Percentiles rank a stretch among this genome's conserved stretches.
Conservation (phyloP, 2,888 invertebrate genomes). For the Andrena praecox region DNA sequence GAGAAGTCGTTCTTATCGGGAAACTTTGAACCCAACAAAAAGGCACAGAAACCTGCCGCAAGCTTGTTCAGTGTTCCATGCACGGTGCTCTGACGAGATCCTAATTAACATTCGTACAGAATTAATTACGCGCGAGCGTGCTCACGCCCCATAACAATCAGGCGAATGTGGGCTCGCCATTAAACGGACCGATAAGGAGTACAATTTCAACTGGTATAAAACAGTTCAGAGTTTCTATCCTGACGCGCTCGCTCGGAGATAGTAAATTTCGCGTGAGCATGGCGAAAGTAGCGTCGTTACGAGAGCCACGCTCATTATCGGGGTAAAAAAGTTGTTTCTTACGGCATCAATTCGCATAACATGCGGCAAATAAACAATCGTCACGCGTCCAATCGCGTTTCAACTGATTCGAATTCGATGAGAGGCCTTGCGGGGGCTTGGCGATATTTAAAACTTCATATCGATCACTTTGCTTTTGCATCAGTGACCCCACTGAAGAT, state of each 20-base stretch:
- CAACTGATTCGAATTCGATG: background rate
- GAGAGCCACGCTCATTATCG: constrained; percentile 20
- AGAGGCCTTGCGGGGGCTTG: background rate
- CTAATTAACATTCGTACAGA: constrained; percentile 47
- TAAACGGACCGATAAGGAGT: constrained; percentile 41
- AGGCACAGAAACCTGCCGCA: background rate
- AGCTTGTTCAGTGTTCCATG: background rate
- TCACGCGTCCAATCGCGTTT: background rate
- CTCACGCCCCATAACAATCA: constrained; percentile 28
- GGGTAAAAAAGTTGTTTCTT: constrained; percentile 36
- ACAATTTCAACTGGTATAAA: constrained; percentile 41
- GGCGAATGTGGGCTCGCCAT: constrained; percentile 8
- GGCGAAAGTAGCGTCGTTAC: constrained; percentile 32
- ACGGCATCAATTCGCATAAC: constrained; percentile 7
- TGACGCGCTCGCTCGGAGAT: constrained; percentile 17
- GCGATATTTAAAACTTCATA: background rate
- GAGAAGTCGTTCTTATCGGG: background rate
- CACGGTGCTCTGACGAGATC: constrained; percentile 3
- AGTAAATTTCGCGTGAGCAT: constrained; percentile 26
- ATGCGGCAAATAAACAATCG: background rate
- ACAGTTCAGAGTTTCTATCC: constrained; percentile 29
- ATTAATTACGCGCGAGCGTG: constrained; percentile 44
- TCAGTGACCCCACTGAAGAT: background rate
- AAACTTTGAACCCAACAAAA: background rate
- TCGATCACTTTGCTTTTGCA: background rate